Percentiles rank a stretch among this genome's conserved stretches.
These are phyloP conservation scores for Trachelus stipa DNA, from an alignment of 2,888 invertebrate species.

Conservation along the genomic window DNA sequence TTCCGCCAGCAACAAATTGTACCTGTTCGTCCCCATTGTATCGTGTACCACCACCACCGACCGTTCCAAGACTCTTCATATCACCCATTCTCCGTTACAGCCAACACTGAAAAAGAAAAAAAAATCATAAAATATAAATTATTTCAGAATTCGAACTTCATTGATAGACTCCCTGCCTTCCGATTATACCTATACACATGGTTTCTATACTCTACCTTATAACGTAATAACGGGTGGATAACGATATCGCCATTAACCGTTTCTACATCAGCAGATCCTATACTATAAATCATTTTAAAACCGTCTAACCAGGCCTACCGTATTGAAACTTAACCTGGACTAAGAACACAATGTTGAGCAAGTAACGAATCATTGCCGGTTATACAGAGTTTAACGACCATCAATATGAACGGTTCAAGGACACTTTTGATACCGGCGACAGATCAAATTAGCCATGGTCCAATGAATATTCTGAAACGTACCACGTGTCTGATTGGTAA, in stretches of 20 bases:
- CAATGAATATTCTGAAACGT: background rate
- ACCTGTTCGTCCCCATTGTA: slow-evolving; percentile 63
- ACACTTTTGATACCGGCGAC: background rate
- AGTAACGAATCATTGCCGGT: background rate
- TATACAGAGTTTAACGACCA: background rate
- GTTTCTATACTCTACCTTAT: background rate
- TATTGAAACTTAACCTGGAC: background rate
- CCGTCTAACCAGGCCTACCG: background rate
- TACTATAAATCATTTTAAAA: background rate
- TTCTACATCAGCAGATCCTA: background rate
- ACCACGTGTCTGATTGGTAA: background rate
- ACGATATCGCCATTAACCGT: background rate
- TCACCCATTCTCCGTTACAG: slow-evolving; percentile 54
- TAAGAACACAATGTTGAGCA: background rate
- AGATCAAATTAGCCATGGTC: background rate
- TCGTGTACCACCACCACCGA: slow-evolving; percentile 47
- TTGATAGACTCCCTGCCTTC: background rate
- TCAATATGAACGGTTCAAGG: background rate
- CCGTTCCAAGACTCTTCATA: slow-evolving; percentile 55
- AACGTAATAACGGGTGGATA: background rate
- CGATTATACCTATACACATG: background rate
- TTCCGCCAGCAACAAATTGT: slow-evolving; percentile 59
- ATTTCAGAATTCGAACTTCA: background rate
- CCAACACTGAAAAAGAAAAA: slow-evolving; percentile 23
- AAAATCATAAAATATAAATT: background rate